Base-by-base conservation (phyloP, 2,797 vertebrate species). In the Geotrypetes seraphini region DNA sequence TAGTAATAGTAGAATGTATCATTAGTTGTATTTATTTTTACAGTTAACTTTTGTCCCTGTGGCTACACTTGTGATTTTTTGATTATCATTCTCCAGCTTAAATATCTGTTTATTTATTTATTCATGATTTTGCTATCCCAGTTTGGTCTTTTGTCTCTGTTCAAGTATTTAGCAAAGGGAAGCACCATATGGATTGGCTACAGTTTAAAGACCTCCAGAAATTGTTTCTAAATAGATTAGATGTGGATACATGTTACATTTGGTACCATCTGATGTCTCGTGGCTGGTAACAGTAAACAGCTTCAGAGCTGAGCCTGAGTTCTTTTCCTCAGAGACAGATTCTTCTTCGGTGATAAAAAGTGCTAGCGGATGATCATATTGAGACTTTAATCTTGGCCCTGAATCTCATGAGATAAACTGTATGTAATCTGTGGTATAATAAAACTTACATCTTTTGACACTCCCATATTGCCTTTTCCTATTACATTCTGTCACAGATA, bases 371-470 rank as follows among this genome's bases (percentile, higher is more conserved):
- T 20, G 27, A 7, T n/a, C 31, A 23, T 12, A 10, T 29, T 9
- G 14, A 13, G 21, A 8, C 10, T 39, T 10, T 36, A 50, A 40
- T 45, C 13, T 21, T 37, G 34, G 16, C n/a, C 47, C 29, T 7
- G 28, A 12, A 35, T 37, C 35, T 26, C 41, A 33, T 36, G 32
- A 33, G 33, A 43, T 37, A 40, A 27, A 6, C 7, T 35, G 5
- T 19, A 45, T 26, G 18, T 24, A 46, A 25, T 22, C 25, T 20
- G 11, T 4, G 30, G n/a, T n/a, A n/a, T n/a, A n/a, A 33, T 31
- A 3, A 23, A 35, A 14, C 8, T 43, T 50, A 31, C 28, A 36
- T 25, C n/a, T 37, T 38, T 24, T 36, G 7, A 22, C 36, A 31
- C 12, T 25, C 6, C 17, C 11, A 13, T 20, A 17, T 36, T 19